phyloP scores from a whole-genome alignment of 2,113 vertebrate species.

The Barbus barbus region DNA sequence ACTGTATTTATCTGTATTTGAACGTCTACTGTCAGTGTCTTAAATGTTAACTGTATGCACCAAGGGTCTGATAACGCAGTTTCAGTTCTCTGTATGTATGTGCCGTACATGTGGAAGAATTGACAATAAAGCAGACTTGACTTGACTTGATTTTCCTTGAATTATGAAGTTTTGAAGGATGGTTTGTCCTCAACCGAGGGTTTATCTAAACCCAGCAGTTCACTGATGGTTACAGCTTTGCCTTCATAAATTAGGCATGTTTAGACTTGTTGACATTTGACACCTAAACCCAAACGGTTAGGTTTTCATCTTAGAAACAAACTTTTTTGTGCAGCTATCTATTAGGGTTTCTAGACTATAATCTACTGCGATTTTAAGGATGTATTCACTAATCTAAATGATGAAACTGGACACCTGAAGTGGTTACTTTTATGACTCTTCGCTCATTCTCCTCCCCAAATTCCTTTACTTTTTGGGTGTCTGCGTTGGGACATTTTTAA shows the following conservation, averaged over 20 bases:
- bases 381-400: background rate
- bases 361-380: background rate
- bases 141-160: too few species aligned
- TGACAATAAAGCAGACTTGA: too few species aligned
- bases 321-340: background rate
- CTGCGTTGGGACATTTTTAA: background rate
- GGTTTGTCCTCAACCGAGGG: background rate
- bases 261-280: conserved; percentile 4
- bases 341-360: background rate
- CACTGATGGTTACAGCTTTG: background rate
- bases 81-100: too few species aligned
- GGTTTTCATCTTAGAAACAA: background rate
- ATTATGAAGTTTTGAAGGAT: background rate
- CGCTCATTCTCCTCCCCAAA: conserved; percentile 46
- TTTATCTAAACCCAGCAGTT: background rate
- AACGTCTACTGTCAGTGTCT: too few species aligned
- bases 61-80: too few species aligned
- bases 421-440: conserved; percentile 38
- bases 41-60: too few species aligned
- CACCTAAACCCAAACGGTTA: background rate
- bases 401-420: conserved; percentile 48
- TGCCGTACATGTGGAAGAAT: too few species aligned
- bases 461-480: conserved; percentile 39
- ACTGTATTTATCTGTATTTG: too few species aligned
- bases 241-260: conserved; percentile 20